Evolutionary conservation across 2,797 vertebrate species (phyloP).

Genomic region (Pipistrellus nathusii): DNA sequence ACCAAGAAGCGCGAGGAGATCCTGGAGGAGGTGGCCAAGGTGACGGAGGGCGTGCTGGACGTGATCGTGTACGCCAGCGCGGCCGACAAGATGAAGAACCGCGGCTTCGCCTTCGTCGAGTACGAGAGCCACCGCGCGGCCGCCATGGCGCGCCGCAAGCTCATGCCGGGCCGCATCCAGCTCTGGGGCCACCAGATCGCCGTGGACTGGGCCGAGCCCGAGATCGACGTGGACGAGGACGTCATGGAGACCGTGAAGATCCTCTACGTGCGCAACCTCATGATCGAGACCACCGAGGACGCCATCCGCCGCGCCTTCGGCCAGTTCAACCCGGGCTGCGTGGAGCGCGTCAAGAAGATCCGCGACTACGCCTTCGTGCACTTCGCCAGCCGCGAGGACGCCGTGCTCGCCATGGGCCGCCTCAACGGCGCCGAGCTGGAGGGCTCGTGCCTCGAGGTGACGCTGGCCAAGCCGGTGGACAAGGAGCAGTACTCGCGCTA

Average conservation of each 20-base stretch:
- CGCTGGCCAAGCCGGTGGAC: constrained; percentile 98
- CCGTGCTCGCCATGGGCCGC: constrained; percentile 96
- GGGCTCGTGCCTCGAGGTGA: constrained; percentile 98
- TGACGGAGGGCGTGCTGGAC: constrained; percentile 97
- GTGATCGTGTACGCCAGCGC: constrained; percentile 99
- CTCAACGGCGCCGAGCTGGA: constrained; percentile 97
- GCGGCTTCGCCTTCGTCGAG: constrained; percentile 98
- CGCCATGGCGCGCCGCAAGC: constrained; percentile 98
- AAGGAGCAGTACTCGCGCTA: constrained; percentile 99
- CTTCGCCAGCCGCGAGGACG: constrained; percentile 96
- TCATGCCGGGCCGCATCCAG: constrained; percentile 98
- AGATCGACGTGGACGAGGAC: constrained; percentile 99
- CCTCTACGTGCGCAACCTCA: constrained; percentile 98
- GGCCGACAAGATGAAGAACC: constrained; percentile 99
- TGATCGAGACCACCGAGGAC: constrained; percentile 99
- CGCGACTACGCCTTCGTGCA: constrained; percentile 99
- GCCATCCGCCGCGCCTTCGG: constrained; percentile 95
- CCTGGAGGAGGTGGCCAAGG: constrained; percentile 98
- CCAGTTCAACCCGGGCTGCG: constrained; percentile 97
- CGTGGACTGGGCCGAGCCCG: constrained; percentile 99
- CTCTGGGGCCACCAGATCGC: constrained; percentile 99
- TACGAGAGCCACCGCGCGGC: constrained; percentile 98
- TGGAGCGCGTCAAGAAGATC: constrained; percentile 99
- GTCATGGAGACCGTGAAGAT: constrained; percentile 99
- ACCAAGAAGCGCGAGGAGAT: constrained; percentile 99